A percentile compares a stretch with the other conserved stretches of the same genome.
These are phyloP conservation scores for Tricholauxania praeusta DNA, from an alignment of 2,888 invertebrate species.

Conservation along the genomic window DNA sequence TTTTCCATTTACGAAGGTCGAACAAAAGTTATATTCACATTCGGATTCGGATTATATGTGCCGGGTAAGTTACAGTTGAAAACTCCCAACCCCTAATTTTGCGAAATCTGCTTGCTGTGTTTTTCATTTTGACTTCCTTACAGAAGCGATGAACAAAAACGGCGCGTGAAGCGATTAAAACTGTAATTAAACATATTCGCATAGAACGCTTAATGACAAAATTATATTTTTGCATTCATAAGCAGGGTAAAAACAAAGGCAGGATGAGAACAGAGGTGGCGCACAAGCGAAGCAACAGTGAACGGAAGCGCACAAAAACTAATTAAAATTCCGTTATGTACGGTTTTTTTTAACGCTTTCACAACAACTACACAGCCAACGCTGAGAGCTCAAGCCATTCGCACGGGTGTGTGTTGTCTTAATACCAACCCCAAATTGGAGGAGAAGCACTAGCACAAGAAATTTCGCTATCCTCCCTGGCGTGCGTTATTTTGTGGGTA, in stretches of 20 bases:
- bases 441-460: no score
- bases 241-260: background rate
- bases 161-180: constrained; percentile 34
- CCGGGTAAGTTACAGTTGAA: no score
- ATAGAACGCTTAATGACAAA: constrained; percentile 34
- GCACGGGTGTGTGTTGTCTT: no score
- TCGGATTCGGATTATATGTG: no score
- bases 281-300: background rate
- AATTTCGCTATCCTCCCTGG: background rate
- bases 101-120: background rate
- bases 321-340: constrained; percentile 28
- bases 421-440: no score
- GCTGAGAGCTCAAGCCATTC: no score
- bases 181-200: constrained; percentile 35
- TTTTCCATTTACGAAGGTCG: no score
- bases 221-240: constrained; percentile 21
- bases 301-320: constrained; percentile 20
- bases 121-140: no score
- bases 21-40: no score
- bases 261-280: background rate
- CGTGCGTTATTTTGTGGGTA: constrained; percentile 15
- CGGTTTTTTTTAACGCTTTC: no score
- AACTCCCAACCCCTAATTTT: background rate
- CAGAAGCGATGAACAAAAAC: background rate
- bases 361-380: no score